Evolutionary conservation across 2,888 invertebrate species (phyloP), one percentile per base, ranked within the genome.

Genomic region (Troides aeacus): DNA sequence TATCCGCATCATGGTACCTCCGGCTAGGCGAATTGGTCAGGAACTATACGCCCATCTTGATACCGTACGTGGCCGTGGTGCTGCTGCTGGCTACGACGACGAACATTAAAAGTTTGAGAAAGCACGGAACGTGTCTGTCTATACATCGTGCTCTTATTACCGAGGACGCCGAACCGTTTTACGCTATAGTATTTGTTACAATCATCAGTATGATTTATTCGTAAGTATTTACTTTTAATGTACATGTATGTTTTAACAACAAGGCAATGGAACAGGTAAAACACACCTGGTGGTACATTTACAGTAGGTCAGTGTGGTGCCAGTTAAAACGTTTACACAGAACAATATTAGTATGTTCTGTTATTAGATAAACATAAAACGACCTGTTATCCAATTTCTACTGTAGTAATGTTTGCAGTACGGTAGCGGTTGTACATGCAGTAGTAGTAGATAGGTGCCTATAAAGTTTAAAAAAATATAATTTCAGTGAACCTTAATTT

Each of bases 21-120:
- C 93, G 93, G 1, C 80, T 95, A 10, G 94, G 94, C 0, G 95
- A 96, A 78, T 82, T 96, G 50, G 94, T 94, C 2, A 93, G 96
- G 56, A 94, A 95, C 83, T 96, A 95, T 81, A 90, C 93, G 0
- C 92, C 95, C 1, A 89, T 95, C 74, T 77, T 97, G 10, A 88
- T 95, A 0, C 94, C 96, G 0, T 96, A 96, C 81, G 82, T 96
- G 6, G 94, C 94, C 0, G 95, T 94, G 2, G 93, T 96, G 50
- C 76, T 95, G 0, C 81, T 96, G 7, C 83, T 96, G 74, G 93
- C 94, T 0, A 87, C 95, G 0, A 89, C 94, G 59, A 83, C 78
- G 53, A 88, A 78, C 56, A 73, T 90, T 2, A 65, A 82, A 2
- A 74, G 78, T 62, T 68, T 89, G 10, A 78, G 75, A 18, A 73